Conservation (phyloP, 2,888 invertebrate genomes). For the Standfussiana lucernea region DNA sequence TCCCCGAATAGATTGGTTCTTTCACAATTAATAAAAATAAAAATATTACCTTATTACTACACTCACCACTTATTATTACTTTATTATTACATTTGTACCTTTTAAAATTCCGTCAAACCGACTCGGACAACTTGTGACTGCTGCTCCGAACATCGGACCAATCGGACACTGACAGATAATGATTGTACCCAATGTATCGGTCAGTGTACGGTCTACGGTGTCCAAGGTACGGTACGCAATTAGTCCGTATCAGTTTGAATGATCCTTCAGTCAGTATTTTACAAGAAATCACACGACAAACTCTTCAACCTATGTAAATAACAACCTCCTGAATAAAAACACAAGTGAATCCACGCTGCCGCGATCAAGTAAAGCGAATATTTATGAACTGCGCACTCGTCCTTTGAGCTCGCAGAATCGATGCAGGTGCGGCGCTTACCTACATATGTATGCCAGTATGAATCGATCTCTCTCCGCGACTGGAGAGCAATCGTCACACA, state of each 20-base stretch:
- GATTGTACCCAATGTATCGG: too few relatives aligned
- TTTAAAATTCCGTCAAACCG: too few relatives aligned
- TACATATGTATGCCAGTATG: not conserved
- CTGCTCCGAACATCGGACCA: too few relatives aligned
- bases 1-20: too few relatives aligned
- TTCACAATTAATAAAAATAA: too few relatives aligned
- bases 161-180: too few relatives aligned
- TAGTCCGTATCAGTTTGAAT: not conserved
- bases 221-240: not conserved
- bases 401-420: slow-evolving; percentile 7
- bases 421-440: slow-evolving; percentile 3
- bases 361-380: not conserved
- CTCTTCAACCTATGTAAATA: not conserved
- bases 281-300: not conserved
- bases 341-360: not conserved
- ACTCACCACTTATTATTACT: too few relatives aligned
- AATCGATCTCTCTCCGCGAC: slow-evolving; percentile 16
- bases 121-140: too few relatives aligned
- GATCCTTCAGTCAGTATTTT: not conserved
- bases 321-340: not conserved
- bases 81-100: too few relatives aligned
- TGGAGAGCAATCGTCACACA: slow-evolving; percentile 14
- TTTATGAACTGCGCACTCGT: slow-evolving; percentile 16
- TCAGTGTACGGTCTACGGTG: not conserved
- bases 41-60: too few relatives aligned